These are phyloP conservation scores for Eulimnadia texana DNA, from an alignment of 1,140 invertebrate genomes.

Conservation along the genomic window DNA sequence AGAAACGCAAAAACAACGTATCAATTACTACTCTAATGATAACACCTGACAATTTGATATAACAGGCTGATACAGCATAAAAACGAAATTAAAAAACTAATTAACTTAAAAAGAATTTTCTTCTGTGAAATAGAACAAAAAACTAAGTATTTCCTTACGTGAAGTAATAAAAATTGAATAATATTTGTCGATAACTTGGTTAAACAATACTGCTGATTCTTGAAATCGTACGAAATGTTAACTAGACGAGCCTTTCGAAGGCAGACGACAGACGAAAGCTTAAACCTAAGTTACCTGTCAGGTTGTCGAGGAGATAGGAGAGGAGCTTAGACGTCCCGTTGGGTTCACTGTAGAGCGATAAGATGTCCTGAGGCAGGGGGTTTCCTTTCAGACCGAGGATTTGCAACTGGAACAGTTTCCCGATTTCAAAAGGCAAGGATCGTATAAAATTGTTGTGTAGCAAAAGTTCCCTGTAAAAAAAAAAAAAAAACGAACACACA, in stretches of 20 bases:
- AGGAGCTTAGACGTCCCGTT: constrained; percentile 89
- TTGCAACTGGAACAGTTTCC: constrained; percentile 92
- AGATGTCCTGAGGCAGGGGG: constrained; percentile 82
- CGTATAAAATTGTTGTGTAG: constrained; percentile 87
- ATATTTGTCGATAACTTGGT: no score
- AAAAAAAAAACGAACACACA: constrained; percentile 16
- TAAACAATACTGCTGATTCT: no score
- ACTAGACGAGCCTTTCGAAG: no score
- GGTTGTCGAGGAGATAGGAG: constrained; percentile 82
- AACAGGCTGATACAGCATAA: no score
- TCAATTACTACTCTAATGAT: no score
- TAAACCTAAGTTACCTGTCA: constrained; percentile 55
- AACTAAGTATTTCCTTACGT: not conserved
- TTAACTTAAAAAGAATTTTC: no score
- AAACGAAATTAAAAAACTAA: no score
- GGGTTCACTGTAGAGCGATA: constrained; percentile 76
- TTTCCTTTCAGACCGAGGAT: constrained; percentile 80
- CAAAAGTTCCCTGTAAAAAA: constrained; percentile 66
- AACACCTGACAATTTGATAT: no score
- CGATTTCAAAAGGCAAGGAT: constrained; percentile 87
- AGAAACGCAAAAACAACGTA: no score
- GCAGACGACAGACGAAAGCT: no score
- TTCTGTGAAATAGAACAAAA: no score
- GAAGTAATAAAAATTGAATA: not conserved
- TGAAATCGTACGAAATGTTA: no score